Percentiles rank a stretch among this genome's conserved stretches.
Evolutionary conservation across 1,140 invertebrate species (phyloP).

Genomic region (Pissodes strobi): DNA sequence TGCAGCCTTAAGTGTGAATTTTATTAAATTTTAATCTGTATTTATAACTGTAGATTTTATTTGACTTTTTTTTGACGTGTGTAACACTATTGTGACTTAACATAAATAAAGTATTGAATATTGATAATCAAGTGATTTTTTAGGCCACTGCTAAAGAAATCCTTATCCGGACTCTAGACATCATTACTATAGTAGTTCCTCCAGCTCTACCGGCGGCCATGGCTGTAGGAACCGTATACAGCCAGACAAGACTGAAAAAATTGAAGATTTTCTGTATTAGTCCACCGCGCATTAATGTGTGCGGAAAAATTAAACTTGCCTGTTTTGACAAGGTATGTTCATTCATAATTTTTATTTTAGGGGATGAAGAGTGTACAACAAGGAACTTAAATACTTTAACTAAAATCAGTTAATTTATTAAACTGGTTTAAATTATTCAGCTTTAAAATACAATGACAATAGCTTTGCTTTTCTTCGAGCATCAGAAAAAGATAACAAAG

Average conservation of each 20-base stretch:
- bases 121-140: too few relatives aligned
- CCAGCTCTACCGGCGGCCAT: slow-evolving; percentile 93
- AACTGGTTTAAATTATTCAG: too few relatives aligned
- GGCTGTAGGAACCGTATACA: slow-evolving; percentile 84
- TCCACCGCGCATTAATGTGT: slow-evolving; percentile 86
- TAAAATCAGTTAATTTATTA: too few relatives aligned
- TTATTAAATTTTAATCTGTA: too few relatives aligned
- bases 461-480: too few relatives aligned
- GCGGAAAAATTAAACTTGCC: slow-evolving; percentile 87
- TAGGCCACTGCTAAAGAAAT: slow-evolving; percentile 57
- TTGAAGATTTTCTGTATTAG: slow-evolving; percentile 89
- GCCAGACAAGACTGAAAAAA: slow-evolving; percentile 78
- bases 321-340: slow-evolving; percentile 57
- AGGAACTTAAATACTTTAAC: too few relatives aligned
- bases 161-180: slow-evolving; percentile 74
- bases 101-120: too few relatives aligned
- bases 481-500: too few relatives aligned
- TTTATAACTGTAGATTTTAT: background rate
- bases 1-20: too few relatives aligned
- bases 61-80: background rate
- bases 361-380: too few relatives aligned
- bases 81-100: too few relatives aligned
- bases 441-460: too few relatives aligned
- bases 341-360: background rate
- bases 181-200: slow-evolving; percentile 94